These are phyloP conservation scores for Eidolon dupreanum DNA, from an alignment of 2,797 vertebrate genomes.

Conservation along the genomic window DNA sequence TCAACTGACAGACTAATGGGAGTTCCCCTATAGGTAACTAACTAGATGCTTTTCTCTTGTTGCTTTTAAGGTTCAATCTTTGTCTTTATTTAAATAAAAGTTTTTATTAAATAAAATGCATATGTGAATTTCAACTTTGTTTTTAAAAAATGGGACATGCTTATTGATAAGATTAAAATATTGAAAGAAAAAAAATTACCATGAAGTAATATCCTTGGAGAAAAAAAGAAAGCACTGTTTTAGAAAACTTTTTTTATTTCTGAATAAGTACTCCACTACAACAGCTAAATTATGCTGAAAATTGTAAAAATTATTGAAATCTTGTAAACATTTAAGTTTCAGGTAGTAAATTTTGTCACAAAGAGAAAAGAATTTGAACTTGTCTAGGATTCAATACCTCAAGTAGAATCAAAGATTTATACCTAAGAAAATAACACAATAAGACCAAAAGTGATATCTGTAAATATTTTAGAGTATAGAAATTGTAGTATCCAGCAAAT, in stretches of 20 bases:
- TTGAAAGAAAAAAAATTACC: not conserved
- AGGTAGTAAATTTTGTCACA: not conserved
- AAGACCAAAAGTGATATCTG: not conserved
- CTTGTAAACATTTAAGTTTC: not conserved
- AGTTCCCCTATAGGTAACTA: no score
- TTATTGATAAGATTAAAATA: not conserved
- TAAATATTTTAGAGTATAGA: slow-evolving; percentile 18
- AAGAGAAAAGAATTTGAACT: not conserved
- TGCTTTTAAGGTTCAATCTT: no score
- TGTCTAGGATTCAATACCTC: not conserved
- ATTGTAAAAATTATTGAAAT: not conserved
- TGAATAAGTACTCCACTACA: not conserved
- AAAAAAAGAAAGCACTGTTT: not conserved
- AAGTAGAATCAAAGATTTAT: slow-evolving; percentile 1
- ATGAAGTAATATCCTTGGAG: not conserved
- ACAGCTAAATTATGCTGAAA: not conserved
- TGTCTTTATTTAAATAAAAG: not conserved
- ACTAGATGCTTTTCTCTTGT: no score
- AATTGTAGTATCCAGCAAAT: not conserved
- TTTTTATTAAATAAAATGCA: not conserved
- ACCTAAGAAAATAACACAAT: not conserved
- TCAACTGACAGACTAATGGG: no score
- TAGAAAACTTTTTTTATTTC: not conserved
- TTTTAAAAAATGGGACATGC: not conserved
- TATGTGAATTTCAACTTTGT: not conserved